Conservation (phyloP, 2,888 invertebrate species). For the Nemapogon koenigi region DNA sequence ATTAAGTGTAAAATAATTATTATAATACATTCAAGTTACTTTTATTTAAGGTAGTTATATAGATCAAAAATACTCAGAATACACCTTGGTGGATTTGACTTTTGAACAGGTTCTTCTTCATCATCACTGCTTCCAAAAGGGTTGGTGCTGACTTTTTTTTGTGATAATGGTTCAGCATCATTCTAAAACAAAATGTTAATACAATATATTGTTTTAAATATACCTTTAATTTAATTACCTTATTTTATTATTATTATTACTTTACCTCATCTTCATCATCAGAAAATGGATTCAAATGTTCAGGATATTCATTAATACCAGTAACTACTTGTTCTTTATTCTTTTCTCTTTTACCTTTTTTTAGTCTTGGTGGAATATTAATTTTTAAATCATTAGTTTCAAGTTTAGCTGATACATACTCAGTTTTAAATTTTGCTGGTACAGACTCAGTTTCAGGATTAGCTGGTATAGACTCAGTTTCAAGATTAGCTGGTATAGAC, state of each 20-base stretch:
- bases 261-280: slow-evolving; percentile 65
- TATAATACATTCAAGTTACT: neutral
- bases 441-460: no score
- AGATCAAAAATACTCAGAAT: no score
- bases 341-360: slow-evolving; percentile 26
- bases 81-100: slow-evolving; percentile 25
- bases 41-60: neutral
- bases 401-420: no score
- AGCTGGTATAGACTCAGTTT: no score
- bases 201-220: slow-evolving; percentile 1
- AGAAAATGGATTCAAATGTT: slow-evolving; percentile 84
- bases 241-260: neutral
- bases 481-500: no score
- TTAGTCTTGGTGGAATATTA: slow-evolving; percentile 49
- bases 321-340: slow-evolving; percentile 15
- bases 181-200: slow-evolving; percentile 25
- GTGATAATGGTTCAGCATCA: slow-evolving; percentile 25
- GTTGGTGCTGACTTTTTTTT: slow-evolving; percentile 61
- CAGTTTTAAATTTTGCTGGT: no score
- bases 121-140: slow-evolving; percentile 74
- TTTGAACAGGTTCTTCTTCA: slow-evolving; percentile 55
- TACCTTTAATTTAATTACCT: neutral
- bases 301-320: slow-evolving; percentile 67
- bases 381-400: no score
- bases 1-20: neutral